phyloP scores from a whole-genome alignment of 2,797 vertebrate genomes.

The Sylvia borin region DNA sequence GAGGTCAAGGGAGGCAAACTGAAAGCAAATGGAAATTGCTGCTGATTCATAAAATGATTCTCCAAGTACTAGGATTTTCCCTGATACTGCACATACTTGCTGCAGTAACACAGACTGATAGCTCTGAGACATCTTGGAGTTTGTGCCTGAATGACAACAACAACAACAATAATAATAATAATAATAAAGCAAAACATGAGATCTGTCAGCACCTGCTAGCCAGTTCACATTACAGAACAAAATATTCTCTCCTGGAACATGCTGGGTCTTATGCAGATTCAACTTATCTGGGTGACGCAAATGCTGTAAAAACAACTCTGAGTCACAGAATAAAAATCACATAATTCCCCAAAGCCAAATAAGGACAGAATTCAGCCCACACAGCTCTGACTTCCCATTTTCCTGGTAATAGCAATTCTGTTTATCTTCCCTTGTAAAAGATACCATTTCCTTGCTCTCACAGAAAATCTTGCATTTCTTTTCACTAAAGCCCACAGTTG shows the following conservation, averaged over 20 bases:
- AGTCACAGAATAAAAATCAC: conserved; percentile 63
- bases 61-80: not conserved
- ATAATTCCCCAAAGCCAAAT: conserved; percentile 51
- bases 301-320: conserved; percentile 61
- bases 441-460: not conserved
- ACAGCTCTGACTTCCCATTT: not conserved
- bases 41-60: not conserved
- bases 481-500: not conserved
- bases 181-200: not conserved
- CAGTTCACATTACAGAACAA: conserved; percentile 50
- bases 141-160: not conserved
- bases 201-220: not conserved
- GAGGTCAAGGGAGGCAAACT: not conserved
- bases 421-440: not conserved
- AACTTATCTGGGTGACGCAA: conserved; percentile 47
- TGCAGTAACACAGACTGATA: not conserved
- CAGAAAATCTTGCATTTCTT: not conserved
- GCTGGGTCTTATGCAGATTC: conserved; percentile 45
- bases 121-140: not conserved
- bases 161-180: not conserved
- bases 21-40: not conserved
- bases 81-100: not conserved
- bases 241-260: conserved; percentile 37
- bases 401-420: conserved; percentile 1
- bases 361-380: conserved; percentile 52